These are phyloP conservation scores for Hypselothyrea guttata DNA, from an alignment of 2,888 invertebrate species.

Conservation along the genomic window DNA sequence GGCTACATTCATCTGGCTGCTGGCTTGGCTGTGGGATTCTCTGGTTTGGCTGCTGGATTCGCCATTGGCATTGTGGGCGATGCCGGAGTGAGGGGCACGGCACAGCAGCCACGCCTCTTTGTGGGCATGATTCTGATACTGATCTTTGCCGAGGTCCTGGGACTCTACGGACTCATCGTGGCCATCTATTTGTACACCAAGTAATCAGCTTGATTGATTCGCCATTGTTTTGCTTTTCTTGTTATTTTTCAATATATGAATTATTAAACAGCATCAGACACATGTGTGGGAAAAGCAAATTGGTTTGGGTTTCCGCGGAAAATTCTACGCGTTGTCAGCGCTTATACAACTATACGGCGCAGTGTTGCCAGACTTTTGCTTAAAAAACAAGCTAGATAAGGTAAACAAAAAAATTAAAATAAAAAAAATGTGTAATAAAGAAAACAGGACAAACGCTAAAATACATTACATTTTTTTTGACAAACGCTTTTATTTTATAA, in stretches of 20 bases:
- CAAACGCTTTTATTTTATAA: too few relatives aligned
- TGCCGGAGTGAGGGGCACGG: conserved; percentile 98
- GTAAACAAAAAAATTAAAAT: too few relatives aligned
- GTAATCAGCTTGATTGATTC: conserved; percentile 81
- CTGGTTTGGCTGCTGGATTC: conserved; percentile 96
- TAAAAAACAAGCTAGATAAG: too few relatives aligned
- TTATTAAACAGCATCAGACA: too few relatives aligned
- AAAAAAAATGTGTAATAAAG: too few relatives aligned
- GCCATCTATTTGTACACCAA: conserved; percentile 99
- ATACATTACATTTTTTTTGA: too few relatives aligned
- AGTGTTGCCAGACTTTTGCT: too few relatives aligned
- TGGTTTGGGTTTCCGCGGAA: too few relatives aligned
- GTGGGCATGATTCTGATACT: conserved; percentile 83
- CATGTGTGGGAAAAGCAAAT: too few relatives aligned
- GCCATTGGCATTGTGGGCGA: conserved; percentile 91
- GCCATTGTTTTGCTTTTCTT: background rate
- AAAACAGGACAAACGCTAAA: too few relatives aligned
- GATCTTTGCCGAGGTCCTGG: conserved; percentile 99
- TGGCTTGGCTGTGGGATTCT: conserved; percentile 97
- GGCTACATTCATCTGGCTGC: conserved; percentile 98
- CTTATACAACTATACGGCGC: too few relatives aligned
- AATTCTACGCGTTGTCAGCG: too few relatives aligned
- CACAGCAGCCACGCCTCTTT: conserved; percentile 95
- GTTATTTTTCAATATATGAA: background rate
- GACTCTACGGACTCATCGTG: conserved; percentile 99